Percentiles rank a stretch among this genome's conserved stretches.
Evolutionary conservation across 2,888 invertebrate genomes (phyloP).

Genomic region (Mesorhabditis sp.): DNA sequence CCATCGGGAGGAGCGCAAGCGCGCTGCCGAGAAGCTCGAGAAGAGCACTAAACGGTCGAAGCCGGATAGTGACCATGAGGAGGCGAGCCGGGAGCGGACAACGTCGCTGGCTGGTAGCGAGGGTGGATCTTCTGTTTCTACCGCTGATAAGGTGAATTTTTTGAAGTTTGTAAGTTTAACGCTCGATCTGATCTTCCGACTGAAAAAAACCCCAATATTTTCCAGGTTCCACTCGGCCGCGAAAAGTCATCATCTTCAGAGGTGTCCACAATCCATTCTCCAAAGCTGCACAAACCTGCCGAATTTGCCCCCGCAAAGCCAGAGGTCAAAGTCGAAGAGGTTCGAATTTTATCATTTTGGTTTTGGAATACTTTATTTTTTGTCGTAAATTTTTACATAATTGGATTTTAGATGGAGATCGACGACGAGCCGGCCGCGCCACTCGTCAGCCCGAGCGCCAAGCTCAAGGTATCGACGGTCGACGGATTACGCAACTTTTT

Average conservation of each 20-base stretch:
- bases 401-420: constrained; percentile 2
- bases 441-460: neutral
- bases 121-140: neutral
- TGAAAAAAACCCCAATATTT: neutral
- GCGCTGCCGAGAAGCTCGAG: neutral
- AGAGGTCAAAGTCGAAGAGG: neutral
- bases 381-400: too few species aligned
- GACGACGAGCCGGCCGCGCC: neutral
- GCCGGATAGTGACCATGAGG: neutral
- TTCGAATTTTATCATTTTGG: neutral
- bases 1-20: neutral
- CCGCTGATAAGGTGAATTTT: too few species aligned
- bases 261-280: neutral
- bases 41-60: neutral
- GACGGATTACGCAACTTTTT: neutral
- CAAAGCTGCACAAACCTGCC: neutral
- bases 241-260: neutral
- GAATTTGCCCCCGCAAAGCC: neutral
- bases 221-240: neutral
- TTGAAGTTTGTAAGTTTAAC: too few species aligned
- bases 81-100: neutral
- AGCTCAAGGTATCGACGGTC: neutral
- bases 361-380: neutral
- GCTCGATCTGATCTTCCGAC: too few species aligned
- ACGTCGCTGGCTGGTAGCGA: neutral